phyloP scores from a whole-genome alignment of 1,140 invertebrate species.

The Neelides sp. region DNA sequence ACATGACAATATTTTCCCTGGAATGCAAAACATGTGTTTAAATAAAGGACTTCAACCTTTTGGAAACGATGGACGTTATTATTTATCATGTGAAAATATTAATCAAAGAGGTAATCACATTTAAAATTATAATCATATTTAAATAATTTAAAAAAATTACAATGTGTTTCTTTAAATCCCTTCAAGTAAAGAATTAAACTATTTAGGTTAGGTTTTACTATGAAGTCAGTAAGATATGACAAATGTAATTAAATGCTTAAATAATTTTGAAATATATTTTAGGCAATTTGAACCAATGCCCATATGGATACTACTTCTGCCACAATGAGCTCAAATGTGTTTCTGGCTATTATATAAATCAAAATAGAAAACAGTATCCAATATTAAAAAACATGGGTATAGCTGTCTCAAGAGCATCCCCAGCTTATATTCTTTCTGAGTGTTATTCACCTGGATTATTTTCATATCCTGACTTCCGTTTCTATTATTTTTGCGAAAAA shows the following conservation, averaged over 20 bases:
- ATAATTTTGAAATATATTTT: slow-evolving; percentile 1
- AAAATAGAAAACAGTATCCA: not conserved
- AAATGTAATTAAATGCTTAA: no score
- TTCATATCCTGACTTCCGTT: slow-evolving; percentile 25
- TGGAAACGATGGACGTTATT: slow-evolving; percentile 19
- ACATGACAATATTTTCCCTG: slow-evolving; percentile 7
- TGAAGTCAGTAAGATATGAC: no score
- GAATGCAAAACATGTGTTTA: not conserved
- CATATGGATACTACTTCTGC: slow-evolving; percentile 22
- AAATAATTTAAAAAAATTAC: not conserved
- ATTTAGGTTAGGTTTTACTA: no score
- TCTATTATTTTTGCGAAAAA: slow-evolving; percentile 19
- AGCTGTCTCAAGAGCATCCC: slow-evolving; percentile 17
- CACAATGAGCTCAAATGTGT: slow-evolving; percentile 7
- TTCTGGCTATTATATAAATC: slow-evolving; percentile 3
- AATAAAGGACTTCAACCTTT: not conserved
- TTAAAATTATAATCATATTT: not conserved
- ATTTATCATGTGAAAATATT: not conserved
- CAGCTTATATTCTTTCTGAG: slow-evolving; percentile 17
- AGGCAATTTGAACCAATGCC: slow-evolving; percentile 15
- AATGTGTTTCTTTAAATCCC: not conserved
- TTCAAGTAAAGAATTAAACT: no score
- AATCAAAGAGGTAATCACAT: not conserved
- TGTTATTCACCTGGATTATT: slow-evolving; percentile 11
- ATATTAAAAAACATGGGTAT: not conserved